phyloP scores from a whole-genome alignment of 2,113 vertebrate genomes.

The Serinus canaria region DNA sequence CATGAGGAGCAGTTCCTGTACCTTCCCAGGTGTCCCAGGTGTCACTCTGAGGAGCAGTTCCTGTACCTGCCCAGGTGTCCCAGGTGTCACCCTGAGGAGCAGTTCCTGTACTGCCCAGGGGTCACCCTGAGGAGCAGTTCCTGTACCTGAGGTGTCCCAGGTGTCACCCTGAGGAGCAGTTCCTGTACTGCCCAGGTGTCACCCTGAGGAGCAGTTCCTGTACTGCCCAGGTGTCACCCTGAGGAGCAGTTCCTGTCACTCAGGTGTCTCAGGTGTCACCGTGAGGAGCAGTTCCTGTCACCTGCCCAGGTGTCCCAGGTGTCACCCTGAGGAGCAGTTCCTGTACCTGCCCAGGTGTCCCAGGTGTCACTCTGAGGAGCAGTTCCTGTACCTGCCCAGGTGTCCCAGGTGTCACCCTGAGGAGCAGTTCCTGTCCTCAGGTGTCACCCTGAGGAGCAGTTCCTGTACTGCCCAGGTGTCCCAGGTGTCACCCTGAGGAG shows the following conservation, averaged over 20 bases:
- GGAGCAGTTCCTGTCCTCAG: not conserved
- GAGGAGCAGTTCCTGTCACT: not conserved
- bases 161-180: not conserved
- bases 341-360: not conserved
- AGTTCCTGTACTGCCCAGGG: no score
- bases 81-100: no score
- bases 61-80: no score
- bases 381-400: not conserved
- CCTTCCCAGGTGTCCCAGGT: no score
- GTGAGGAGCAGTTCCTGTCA: not conserved
- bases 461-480: not conserved
- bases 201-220: no score
- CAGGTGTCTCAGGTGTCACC: no score
- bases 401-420: no score
- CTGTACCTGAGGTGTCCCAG: not conserved
- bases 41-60: no score
- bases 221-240: rapidly evolving
- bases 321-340: not conserved
- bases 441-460: not conserved
- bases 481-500: not conserved
- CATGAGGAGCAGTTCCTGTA: not conserved
- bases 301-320: not conserved
- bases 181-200: not conserved
- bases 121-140: not conserved
- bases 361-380: not conserved